These are phyloP conservation scores for Smutsia gigantea DNA, from an alignment of 2,797 vertebrate species.

Conservation along the genomic window DNA sequence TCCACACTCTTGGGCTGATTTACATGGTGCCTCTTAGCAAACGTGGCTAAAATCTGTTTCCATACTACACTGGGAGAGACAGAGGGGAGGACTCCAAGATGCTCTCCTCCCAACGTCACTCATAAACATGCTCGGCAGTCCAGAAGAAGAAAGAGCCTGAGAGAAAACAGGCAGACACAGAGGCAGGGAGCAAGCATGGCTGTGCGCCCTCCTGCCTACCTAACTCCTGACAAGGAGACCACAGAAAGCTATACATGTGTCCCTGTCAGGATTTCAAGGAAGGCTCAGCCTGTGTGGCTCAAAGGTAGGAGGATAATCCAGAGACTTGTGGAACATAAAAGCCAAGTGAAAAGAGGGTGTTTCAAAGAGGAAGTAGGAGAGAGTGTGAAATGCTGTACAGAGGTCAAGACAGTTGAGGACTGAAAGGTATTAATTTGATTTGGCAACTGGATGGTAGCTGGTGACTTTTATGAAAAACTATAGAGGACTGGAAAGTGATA, in stretches of 20 bases:
- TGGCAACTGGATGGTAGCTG: slow-evolving; percentile 49
- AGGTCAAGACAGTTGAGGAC: background rate
- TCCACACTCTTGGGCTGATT: background rate
- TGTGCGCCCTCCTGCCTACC: background rate
- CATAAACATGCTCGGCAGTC: background rate
- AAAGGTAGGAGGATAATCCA: background rate
- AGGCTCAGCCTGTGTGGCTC: background rate
- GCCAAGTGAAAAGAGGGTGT: background rate
- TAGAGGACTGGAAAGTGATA: background rate
- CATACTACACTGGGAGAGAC: background rate
- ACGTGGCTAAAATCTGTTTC: background rate
- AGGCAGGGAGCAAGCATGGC: background rate
- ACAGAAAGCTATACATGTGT: background rate
- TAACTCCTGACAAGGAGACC: background rate
- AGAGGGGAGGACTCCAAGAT: background rate
- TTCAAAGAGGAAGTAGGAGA: background rate
- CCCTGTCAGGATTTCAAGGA: background rate
- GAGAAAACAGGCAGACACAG: background rate
- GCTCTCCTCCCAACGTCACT: background rate
- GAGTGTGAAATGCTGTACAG: background rate
- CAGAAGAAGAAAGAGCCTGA: background rate
- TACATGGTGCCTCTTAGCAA: background rate
- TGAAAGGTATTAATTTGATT: slow-evolving; percentile 47
- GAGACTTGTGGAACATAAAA: background rate
- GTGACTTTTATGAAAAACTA: slow-evolving; percentile 17